Conservation (phyloP, 2,888 invertebrate species). For the Pyrrhosoma nymphula region DNA sequence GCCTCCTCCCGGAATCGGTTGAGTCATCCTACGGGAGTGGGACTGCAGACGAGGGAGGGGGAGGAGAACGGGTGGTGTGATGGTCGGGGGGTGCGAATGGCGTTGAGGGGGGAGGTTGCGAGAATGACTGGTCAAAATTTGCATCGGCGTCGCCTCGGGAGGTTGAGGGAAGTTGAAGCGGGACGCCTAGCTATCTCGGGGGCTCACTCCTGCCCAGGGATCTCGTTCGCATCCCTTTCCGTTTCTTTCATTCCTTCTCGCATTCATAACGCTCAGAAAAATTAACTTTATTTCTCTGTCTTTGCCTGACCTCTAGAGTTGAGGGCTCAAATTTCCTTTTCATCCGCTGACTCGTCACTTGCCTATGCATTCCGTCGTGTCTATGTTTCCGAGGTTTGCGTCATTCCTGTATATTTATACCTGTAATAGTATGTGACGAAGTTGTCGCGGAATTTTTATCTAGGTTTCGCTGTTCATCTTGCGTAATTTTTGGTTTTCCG, state of each 20-base stretch:
- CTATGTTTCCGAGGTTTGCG: too few relatives aligned
- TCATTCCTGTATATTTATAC: too few relatives aligned
- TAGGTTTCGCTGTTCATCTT: too few relatives aligned
- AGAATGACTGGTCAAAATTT: slow-evolving; percentile 54
- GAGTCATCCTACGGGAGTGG: slow-evolving; percentile 62
- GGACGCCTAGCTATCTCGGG: background rate
- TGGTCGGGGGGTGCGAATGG: background rate
- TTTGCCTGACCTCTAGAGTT: background rate
- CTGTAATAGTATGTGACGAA: too few relatives aligned
- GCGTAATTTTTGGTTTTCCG: too few relatives aligned
- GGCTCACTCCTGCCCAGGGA: background rate
- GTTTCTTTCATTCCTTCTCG: background rate
- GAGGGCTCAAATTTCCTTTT: background rate
- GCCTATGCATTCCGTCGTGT: too few relatives aligned
- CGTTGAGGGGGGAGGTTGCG: background rate
- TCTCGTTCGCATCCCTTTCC: background rate
- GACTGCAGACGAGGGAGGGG: background rate
- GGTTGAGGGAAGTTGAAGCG: background rate
- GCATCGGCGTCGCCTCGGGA: slow-evolving; percentile 41
- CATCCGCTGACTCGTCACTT: background rate
- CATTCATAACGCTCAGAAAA: background rate
- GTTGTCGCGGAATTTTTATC: too few relatives aligned
- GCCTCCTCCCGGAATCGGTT: slow-evolving; percentile 62
- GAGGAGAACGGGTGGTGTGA: background rate
- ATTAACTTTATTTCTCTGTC: background rate